A percentile compares a stretch with the other conserved stretches of the same genome.
Evolutionary conservation across 2,113 vertebrate species (phyloP).

Genomic region (Himantopus leucocephalus): DNA sequence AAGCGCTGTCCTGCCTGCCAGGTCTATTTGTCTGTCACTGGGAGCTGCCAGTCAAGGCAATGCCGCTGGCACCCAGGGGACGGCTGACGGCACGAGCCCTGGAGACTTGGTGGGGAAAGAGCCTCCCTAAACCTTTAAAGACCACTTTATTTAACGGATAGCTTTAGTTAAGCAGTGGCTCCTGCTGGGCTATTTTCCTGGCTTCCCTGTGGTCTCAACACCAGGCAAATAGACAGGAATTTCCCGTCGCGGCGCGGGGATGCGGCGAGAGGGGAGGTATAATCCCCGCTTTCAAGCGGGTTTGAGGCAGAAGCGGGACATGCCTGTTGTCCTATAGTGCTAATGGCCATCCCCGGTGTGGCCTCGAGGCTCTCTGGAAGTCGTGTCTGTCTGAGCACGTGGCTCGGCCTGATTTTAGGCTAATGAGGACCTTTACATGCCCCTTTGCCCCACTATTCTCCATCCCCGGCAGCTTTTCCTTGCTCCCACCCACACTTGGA

Average conservation of each 20-base stretch:
- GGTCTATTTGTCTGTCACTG: background rate
- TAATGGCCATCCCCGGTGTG: fast-evolving
- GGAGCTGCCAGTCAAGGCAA: background rate
- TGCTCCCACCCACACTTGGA: background rate
- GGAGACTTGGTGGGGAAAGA: background rate
- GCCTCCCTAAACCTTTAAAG: conserved; percentile 52
- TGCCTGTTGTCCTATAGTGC: fast-evolving
- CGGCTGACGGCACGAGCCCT: background rate
- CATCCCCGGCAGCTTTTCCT: background rate
- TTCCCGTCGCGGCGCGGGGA: background rate
- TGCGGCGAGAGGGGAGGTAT: fast-evolving
- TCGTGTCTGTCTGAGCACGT: background rate
- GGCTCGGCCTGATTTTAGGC: background rate
- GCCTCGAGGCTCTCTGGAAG: background rate
- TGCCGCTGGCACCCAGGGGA: background rate
- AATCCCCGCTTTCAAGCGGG: background rate
- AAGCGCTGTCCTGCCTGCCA: background rate
- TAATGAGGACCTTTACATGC: background rate
- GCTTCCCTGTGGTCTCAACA: conserved; percentile 4
- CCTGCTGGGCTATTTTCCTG: conserved; percentile 43
- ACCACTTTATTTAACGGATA: background rate
- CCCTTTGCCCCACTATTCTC: background rate
- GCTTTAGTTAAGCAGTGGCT: conserved; percentile 48
- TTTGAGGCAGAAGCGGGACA: background rate
- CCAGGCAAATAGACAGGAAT: background rate